A percentile compares a stretch with the other conserved stretches of the same genome.
Conservation (phyloP, 2,888 invertebrate genomes). For the Macrophya annulata region DNA sequence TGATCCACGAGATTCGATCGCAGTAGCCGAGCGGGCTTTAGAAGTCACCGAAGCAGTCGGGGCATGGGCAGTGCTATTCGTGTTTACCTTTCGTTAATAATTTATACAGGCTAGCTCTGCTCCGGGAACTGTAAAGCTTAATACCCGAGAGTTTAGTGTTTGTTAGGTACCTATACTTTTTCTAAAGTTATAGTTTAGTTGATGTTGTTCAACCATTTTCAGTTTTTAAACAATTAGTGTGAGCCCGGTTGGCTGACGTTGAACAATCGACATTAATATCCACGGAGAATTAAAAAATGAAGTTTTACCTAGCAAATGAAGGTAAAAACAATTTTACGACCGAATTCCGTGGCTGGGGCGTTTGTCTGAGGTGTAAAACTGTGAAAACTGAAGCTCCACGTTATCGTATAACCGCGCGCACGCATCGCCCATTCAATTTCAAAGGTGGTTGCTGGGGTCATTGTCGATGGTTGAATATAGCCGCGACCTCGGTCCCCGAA, state of each 20-base stretch:
- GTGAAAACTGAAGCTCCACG: not conserved
- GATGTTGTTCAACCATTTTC: conserved; percentile 9
- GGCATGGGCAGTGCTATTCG: not conserved
- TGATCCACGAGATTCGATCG: conserved; percentile 10
- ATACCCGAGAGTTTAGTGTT: conserved; percentile 2
- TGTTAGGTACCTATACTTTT: not conserved
- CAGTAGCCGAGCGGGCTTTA: not conserved
- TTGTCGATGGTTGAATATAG: conserved; percentile 41
- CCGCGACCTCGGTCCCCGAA: conserved; percentile 31
- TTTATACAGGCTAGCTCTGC: conserved; percentile 20
- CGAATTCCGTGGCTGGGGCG: not conserved
- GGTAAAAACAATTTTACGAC: not conserved
- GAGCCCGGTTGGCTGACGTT: not conserved
- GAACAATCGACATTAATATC: not conserved
- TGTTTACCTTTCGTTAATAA: conserved; percentile 41
- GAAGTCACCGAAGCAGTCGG: conserved; percentile 7
- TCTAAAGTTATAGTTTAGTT: not conserved
- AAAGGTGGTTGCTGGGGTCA: conserved; percentile 46
- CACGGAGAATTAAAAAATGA: not conserved
- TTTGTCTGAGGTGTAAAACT: conserved; percentile 39
- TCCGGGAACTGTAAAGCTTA: not conserved
- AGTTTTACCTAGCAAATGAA: conserved; percentile 1
- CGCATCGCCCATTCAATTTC: conserved; percentile 50
- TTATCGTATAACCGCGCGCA: conserved; percentile 41
- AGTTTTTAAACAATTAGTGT: not conserved